These are phyloP conservation scores for Ptychobarbus kaznakovi DNA, from an alignment of 2,797 vertebrate species.

Conservation along the genomic window DNA sequence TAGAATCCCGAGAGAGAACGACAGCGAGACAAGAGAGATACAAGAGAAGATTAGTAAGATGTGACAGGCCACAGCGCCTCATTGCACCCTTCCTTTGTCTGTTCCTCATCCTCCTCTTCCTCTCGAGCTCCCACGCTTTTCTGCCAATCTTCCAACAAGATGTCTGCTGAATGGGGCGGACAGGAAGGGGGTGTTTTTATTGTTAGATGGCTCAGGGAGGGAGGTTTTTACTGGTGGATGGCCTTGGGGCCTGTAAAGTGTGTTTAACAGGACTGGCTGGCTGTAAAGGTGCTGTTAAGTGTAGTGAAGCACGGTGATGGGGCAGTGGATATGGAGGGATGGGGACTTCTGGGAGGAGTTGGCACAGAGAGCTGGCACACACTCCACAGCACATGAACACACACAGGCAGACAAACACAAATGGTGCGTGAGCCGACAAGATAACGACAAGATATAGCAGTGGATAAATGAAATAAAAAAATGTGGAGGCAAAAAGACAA, in stretches of 20 bases:
- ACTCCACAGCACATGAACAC: conserved; percentile 64
- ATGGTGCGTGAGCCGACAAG: background rate
- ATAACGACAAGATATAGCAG: background rate
- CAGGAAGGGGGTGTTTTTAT: conserved; percentile 79
- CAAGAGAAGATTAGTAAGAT: conserved; percentile 16
- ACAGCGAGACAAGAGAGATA: background rate
- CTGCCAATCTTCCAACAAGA: conserved; percentile 55
- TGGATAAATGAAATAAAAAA: background rate
- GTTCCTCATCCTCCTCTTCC: conserved; percentile 56
- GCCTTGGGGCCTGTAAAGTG: conserved; percentile 74
- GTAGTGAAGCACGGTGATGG: conserved; percentile 73
- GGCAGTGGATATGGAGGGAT: conserved; percentile 60
- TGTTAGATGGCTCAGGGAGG: conserved; percentile 71
- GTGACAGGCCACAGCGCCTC: conserved; percentile 1
- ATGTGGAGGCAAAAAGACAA: conserved; percentile 2
- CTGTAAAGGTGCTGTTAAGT: conserved; percentile 77
- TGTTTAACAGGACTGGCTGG: conserved; percentile 74
- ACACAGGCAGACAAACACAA: conserved; percentile 1
- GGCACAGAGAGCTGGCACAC: conserved; percentile 52
- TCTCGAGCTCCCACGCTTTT: conserved; percentile 38
- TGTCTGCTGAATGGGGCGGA: conserved; percentile 60
- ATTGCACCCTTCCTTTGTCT: conserved; percentile 44
- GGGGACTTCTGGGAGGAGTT: conserved; percentile 52
- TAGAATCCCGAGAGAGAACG: conserved; percentile 2
- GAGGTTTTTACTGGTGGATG: conserved; percentile 78